A percentile compares a stretch with the other conserved stretches of the same genome.
Conservation (phyloP, 1,140 invertebrate species). For the Orius laevigatus region DNA sequence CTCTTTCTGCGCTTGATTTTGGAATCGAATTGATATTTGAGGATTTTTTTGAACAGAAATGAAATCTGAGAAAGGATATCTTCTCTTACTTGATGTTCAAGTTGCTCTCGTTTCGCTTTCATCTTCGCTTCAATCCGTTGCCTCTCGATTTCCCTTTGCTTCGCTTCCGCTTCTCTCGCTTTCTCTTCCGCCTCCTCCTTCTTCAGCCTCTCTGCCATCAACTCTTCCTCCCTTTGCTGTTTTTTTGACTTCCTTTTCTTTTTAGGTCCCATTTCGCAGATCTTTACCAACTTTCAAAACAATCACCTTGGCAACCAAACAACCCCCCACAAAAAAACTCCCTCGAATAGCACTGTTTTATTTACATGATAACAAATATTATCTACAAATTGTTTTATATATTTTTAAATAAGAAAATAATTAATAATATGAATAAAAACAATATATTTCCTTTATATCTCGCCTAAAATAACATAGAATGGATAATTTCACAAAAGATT, state of each 20-base stretch:
- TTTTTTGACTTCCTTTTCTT: conserved; percentile 16
- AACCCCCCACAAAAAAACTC: no score
- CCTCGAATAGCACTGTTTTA: no score
- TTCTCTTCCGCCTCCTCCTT: conserved; percentile 16
- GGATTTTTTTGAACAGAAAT: conserved; percentile 10
- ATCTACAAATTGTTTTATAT: no score
- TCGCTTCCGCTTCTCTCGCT: conserved; percentile 13
- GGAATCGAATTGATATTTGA: conserved; percentile 12
- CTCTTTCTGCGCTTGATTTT: conserved; percentile 13
- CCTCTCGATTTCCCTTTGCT: conserved; percentile 11
- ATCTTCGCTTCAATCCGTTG: conserved; percentile 12
- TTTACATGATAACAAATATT: no score
- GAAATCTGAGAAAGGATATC: conserved; percentile 8
- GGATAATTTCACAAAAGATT: no score
- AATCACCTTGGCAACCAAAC: no score
- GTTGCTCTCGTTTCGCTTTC: conserved; percentile 12
- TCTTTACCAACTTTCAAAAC: not conserved
- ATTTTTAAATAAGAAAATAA: no score
- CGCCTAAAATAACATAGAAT: no score
- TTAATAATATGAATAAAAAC: no score
- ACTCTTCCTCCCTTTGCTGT: conserved; percentile 15
- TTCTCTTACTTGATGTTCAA: conserved; percentile 12
- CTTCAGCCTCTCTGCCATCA: conserved; percentile 7
- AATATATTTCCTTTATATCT: no score
- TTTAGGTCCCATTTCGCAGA: conserved; percentile 9